These are phyloP conservation scores for Pseudomyrmex gracilis DNA, from an alignment of 1,140 invertebrate species.

Conservation along the genomic window DNA sequence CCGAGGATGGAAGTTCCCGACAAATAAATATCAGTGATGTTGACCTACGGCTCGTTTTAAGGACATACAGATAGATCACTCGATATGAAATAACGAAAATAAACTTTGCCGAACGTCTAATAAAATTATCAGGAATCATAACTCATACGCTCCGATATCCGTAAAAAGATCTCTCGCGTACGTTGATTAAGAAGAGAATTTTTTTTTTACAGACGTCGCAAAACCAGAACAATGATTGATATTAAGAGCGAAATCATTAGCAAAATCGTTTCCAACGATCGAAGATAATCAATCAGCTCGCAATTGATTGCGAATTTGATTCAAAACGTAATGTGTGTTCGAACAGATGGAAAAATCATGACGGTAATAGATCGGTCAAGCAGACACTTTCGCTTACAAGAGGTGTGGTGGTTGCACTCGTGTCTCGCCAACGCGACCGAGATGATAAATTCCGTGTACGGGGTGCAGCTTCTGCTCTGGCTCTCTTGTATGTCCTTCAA, in stretches of 20 bases:
- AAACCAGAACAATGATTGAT: too few species aligned
- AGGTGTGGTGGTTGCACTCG: constrained; percentile 74
- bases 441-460: constrained; percentile 70
- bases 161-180: too few species aligned
- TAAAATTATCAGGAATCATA: not conserved
- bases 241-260: not conserved
- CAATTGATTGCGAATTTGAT: not conserved
- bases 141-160: not conserved
- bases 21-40: constrained; percentile 28
- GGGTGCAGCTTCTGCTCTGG: constrained; percentile 69
- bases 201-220: too few species aligned
- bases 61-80: not conserved
- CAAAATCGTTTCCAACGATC: not conserved
- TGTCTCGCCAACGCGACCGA: constrained; percentile 65
- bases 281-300: not conserved
- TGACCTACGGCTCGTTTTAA: not conserved
- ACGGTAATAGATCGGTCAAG: constrained; percentile 9
- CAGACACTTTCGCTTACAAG: constrained; percentile 61
- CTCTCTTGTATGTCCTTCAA: constrained; percentile 68
- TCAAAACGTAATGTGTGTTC: constrained; percentile 1
- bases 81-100: constrained; percentile 4
- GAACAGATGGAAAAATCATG: constrained; percentile 49
- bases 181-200: too few species aligned
- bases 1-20: not conserved
- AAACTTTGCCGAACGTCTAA: not conserved